Conservation (phyloP, 2,113 vertebrate species). For the Xiphias gladius region DNA sequence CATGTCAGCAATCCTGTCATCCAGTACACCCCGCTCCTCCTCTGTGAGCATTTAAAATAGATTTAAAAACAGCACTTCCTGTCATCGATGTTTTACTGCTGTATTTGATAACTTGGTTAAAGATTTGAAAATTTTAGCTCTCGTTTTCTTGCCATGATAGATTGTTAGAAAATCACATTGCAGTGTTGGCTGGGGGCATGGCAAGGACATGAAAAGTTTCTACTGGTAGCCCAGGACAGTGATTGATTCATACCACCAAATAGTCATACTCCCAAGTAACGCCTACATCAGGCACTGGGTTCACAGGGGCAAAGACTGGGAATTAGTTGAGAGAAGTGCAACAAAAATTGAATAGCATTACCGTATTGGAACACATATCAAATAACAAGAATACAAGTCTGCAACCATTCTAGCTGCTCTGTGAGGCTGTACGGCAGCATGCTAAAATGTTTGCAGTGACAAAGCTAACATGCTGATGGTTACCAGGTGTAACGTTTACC, state of each 20-base stretch:
- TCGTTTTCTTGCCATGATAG: constrained; percentile 10
- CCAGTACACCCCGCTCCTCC: constrained; percentile 10
- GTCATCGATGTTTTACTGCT: constrained; percentile 4
- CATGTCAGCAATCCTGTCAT: constrained; percentile 34
- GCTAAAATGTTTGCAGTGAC: too few species aligned
- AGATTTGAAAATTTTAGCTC: not conserved
- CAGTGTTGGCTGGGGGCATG: not conserved
- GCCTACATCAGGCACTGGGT: not conserved
- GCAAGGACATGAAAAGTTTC: not conserved
- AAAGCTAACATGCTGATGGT: too few species aligned
- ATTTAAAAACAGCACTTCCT: constrained; percentile 29
- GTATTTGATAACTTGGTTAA: not conserved
- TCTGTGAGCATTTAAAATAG: constrained; percentile 9
- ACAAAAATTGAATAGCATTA: too few species aligned
- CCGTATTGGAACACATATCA: too few species aligned
- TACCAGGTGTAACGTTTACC: too few species aligned
- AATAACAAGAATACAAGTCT: too few species aligned
- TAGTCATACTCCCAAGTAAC: not conserved
- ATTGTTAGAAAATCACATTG: not conserved
- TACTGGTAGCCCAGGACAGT: not conserved
- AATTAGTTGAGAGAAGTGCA: too few species aligned
- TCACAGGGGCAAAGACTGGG: not conserved
- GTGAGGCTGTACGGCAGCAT: too few species aligned
- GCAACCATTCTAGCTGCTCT: too few species aligned
- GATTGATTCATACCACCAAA: not conserved